phyloP scores from a whole-genome alignment of 2,113 vertebrate genomes.

The Phalacrocorax aristotelis region DNA sequence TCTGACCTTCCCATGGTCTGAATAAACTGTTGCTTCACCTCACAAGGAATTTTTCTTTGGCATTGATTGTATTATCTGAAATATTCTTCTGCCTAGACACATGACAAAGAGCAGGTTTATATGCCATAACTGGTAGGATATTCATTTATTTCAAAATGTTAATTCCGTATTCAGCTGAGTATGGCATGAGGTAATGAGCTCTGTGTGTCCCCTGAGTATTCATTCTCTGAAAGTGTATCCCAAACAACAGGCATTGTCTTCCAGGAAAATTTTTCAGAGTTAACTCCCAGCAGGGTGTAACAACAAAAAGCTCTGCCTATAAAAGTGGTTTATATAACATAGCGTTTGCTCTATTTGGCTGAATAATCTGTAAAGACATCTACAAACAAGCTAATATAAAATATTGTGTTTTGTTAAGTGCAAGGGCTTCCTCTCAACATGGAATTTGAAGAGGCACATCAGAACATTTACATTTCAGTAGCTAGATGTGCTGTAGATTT shows the following conservation, averaged over 20 bases:
- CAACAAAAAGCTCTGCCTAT: slow-evolving; percentile 32
- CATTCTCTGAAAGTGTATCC: slow-evolving; percentile 59
- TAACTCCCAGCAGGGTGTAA: slow-evolving; percentile 68
- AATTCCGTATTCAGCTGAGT: slow-evolving; percentile 15
- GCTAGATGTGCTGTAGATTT: background rate
- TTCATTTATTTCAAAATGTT: background rate
- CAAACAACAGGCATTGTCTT: slow-evolving; percentile 22
- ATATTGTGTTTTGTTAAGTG: background rate
- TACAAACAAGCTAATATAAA: background rate
- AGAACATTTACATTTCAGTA: background rate
- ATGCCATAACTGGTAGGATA: background rate
- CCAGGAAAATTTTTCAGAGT: slow-evolving; percentile 52
- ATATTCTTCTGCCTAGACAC: background rate
- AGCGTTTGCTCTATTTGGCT: background rate
- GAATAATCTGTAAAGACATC: background rate
- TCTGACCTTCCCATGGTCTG: background rate
- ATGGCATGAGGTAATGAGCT: slow-evolving; percentile 59
- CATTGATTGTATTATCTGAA: background rate
- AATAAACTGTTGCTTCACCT: background rate
- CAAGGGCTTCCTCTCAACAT: background rate
- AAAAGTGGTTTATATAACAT: slow-evolving; percentile 31
- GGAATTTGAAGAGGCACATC: background rate
- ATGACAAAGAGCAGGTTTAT: background rate
- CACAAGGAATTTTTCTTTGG: background rate
- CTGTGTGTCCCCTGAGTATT: slow-evolving; percentile 33